Base-by-base conservation (phyloP, 2,797 vertebrate genomes). In the Gymnoscopelus braueri region DNA sequence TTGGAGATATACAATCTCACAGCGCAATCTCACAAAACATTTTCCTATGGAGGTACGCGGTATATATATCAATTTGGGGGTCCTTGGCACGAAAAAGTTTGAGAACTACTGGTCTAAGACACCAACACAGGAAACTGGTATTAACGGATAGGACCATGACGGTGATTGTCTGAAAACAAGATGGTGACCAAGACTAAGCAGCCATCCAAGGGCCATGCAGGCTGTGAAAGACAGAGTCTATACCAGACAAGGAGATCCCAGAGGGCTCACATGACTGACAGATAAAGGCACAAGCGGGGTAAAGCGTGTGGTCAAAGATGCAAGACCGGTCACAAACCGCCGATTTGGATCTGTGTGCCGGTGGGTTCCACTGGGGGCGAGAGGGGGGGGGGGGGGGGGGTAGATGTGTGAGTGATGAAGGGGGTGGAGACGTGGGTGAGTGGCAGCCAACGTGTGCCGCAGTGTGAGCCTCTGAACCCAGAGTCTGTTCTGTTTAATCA, bases 401-500 rank as follows among this genome's bases (percentile, higher is more conserved):
- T 61, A 66, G 5, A 67, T 65, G 71, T 72, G 71, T 86, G 83
- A 88, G 84, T 83, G 84, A 89, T 89, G 85, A 80, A 78, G 82
- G 77, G 88, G 86, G 89, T 44, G 75, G 88, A 81, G 80, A 78
- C 65, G 24, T 5, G 53, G 56, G 19, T 83, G 89, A 91, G 81
- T 88, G 91, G 80, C 91, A 91, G 85, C 79, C 79, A 70, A 81
- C 82, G 82, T 85, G 88, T 84, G 88, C 86, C 68, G 74, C 84
- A 75, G 86, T 79, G 75, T 82, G 83, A 81, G 72, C 63, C 78
- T 83, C 80, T 87, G 94, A 94, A 96, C 94, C 92, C 94, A 89
- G 92, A 95, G 94, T 95, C 94, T 96, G 95, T 96, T 96, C 94
- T 95, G 95, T 97, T 99, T 98, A 98, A 98, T 98, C 97, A 98